These are phyloP conservation scores for Bilobella aurantiaca DNA, from an alignment of 1,140 invertebrate genomes.

Conservation along the genomic window DNA sequence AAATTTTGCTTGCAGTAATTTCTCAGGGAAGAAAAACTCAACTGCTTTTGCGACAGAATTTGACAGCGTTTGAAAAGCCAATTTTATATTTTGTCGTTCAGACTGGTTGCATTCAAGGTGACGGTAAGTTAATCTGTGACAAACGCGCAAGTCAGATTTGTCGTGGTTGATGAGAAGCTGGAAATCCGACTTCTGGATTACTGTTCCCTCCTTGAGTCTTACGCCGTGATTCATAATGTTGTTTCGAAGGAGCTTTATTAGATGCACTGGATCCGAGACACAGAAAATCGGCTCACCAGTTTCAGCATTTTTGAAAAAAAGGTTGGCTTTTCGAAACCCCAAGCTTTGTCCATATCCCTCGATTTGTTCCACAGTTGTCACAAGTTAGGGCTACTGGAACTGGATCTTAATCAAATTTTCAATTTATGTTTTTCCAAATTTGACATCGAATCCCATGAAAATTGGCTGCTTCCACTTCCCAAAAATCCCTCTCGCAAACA, in stretches of 20 bases:
- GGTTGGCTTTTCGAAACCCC: constrained; percentile 14
- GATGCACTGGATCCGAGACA: constrained; percentile 33
- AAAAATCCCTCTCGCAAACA: constrained; percentile 37
- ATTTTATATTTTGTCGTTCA: not conserved
- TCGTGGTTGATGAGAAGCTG: not conserved
- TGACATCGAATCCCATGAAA: constrained; percentile 38
- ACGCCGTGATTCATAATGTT: constrained; percentile 34
- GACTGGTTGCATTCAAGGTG: not conserved
- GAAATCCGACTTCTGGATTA: not conserved
- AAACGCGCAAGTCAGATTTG: not conserved
- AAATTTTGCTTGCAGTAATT: not conserved
- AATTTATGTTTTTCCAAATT: no score
- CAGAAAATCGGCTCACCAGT: constrained; percentile 28
- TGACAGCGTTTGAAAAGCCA: not conserved
- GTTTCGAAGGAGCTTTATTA: constrained; percentile 35
- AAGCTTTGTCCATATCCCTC: constrained; percentile 15
- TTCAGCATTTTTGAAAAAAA: constrained; percentile 27
- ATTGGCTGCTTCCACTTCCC: constrained; percentile 40
- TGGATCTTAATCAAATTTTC: not conserved
- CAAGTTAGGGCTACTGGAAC: not conserved
- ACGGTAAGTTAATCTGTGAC: not conserved
- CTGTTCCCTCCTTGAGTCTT: constrained; percentile 4
- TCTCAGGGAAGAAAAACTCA: not conserved
- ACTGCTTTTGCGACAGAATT: not conserved
- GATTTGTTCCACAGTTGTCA: not conserved